Evolutionary conservation across 1,140 invertebrate genomes (phyloP).

Genomic region (Macrosteles quadrilineatus): DNA sequence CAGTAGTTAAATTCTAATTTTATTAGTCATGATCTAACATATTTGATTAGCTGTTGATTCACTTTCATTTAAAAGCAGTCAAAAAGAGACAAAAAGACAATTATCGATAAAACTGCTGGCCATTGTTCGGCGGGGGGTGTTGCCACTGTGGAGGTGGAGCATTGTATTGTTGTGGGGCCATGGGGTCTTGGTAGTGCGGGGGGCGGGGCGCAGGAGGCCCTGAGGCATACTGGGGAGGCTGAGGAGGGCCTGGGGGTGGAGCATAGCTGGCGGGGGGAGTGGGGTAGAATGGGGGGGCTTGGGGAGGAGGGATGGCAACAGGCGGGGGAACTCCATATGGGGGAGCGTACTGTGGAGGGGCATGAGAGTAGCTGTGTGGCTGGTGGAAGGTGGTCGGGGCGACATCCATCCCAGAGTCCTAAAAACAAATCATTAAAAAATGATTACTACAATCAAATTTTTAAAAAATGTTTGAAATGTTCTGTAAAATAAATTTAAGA

Average conservation of each 20-base stretch:
- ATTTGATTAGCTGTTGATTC: no score
- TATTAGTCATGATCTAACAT: no score
- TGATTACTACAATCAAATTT: no score
- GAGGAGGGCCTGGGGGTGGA: not conserved
- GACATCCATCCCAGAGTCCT: slow-evolving; percentile 22
- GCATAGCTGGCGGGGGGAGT: slow-evolving; percentile 21
- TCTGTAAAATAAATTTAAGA: no score
- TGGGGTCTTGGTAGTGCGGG: slow-evolving; percentile 15
- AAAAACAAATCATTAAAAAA: no score
- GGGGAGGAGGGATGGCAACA: slow-evolving; percentile 27
- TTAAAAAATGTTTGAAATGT: no score
- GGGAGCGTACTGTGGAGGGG: slow-evolving; percentile 29
- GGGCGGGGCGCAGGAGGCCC: slow-evolving; percentile 22
- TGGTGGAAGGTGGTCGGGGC: slow-evolving; percentile 20
- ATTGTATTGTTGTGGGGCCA: slow-evolving; percentile 14
- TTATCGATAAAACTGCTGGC: slow-evolving; percentile 26
- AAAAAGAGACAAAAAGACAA: no score
- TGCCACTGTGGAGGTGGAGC: slow-evolving; percentile 30
- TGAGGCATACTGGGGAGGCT: slow-evolving; percentile 1
- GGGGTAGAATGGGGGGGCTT: slow-evolving; percentile 25
- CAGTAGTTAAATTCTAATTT: no score
- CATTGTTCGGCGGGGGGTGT: slow-evolving; percentile 26
- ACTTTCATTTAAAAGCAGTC: no score
- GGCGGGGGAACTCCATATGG: slow-evolving; percentile 32
- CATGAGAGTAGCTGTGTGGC: slow-evolving; percentile 20